Evolutionary conservation across 2,797 vertebrate genomes (phyloP).

Genomic region (Myotis vivesi): DNA sequence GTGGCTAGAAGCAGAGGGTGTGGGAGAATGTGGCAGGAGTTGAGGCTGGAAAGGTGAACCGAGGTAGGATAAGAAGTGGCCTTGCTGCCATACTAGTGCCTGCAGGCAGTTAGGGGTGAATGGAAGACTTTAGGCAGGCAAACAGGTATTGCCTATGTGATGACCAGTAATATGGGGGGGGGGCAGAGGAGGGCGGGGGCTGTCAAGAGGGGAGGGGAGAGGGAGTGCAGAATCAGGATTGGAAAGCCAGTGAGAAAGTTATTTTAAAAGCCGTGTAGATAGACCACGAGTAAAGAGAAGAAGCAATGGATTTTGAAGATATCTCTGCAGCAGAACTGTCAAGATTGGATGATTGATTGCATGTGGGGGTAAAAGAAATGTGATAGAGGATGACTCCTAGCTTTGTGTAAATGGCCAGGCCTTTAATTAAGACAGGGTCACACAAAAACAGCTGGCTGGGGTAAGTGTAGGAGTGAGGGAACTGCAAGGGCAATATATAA

Average conservation of each 20-base stretch:
- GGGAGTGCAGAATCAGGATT: neutral
- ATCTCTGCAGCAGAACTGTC: neutral
- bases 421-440: neutral
- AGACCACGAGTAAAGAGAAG: neutral
- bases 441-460: neutral
- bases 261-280: neutral
- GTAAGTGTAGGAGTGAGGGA: neutral
- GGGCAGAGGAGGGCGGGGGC: accelerated
- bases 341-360: neutral
- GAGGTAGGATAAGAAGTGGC: neutral
- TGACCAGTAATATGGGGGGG: neutral
- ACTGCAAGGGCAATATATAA: neutral
- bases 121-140: neutral
- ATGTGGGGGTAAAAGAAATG: neutral
- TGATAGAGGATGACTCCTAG: neutral
- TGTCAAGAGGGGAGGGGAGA: accelerated
- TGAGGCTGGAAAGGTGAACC: neutral
- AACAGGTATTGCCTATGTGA: neutral
- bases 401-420: neutral
- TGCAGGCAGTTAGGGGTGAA: neutral
- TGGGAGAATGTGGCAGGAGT: neutral
- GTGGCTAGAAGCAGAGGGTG: neutral
- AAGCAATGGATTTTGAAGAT: neutral
- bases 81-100: neutral
- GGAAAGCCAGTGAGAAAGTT: neutral